These are phyloP conservation scores for Darevskia mixta DNA, from an alignment of 2,797 vertebrate genomes.

Conservation along the genomic window DNA sequence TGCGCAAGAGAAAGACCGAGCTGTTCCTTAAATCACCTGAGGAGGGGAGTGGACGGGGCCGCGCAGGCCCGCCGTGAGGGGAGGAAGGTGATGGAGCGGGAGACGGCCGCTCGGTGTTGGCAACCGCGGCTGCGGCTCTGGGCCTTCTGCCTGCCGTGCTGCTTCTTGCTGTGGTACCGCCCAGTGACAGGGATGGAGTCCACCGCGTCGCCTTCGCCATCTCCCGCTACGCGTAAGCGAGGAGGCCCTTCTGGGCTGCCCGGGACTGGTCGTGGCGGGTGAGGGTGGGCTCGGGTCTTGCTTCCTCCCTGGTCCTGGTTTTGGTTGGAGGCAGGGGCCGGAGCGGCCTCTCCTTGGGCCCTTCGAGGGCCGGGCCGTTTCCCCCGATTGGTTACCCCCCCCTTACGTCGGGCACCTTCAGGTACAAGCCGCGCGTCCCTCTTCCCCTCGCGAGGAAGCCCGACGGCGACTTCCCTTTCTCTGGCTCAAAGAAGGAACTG, in stretches of 20 bases:
- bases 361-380: background rate
- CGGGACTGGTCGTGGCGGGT: too few relatives aligned
- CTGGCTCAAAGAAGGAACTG: background rate
- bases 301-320: background rate
- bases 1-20: background rate
- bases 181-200: background rate
- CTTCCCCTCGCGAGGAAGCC: background rate
- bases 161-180: constrained; percentile 12
- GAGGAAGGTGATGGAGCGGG: background rate
- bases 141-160: constrained; percentile 6
- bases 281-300: too few relatives aligned
- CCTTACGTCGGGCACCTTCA: background rate
- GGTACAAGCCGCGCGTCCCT: background rate
- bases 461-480: background rate
- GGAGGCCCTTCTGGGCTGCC: background rate
- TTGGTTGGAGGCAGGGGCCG: background rate
- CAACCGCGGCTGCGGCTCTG: background rate
- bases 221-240: constrained; percentile 26
- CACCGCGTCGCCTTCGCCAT: background rate
- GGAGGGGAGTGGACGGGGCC: fast-evolving
- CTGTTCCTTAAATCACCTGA: too few relatives aligned
- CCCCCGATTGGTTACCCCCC: background rate
- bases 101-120: background rate
- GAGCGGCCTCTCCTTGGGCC: background rate
- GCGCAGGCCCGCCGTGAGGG: fast-evolving